Conservation (phyloP, 1,140 invertebrate genomes). For the Drosophila serrata region DNA sequence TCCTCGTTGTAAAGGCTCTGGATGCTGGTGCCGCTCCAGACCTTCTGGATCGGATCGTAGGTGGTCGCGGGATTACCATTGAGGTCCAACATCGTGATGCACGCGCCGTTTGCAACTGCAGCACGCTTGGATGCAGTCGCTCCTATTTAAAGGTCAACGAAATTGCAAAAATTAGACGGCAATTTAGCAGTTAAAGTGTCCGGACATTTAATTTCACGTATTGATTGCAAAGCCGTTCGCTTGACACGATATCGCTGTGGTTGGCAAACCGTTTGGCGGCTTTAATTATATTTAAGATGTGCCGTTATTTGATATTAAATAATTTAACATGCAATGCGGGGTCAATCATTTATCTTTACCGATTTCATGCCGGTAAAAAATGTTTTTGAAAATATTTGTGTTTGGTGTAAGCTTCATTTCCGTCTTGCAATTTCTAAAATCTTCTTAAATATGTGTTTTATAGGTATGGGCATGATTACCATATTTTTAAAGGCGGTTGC, state of each 20-base stretch:
- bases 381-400: not conserved
- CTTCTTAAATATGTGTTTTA: too few relatives aligned
- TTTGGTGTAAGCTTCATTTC: not conserved
- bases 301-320: constrained; percentile 14
- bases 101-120: constrained; percentile 52
- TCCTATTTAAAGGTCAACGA: constrained; percentile 61
- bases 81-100: constrained; percentile 52
- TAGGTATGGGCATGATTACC: too few relatives aligned
- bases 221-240: constrained; percentile 33
- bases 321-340: not conserved
- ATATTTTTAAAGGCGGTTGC: too few relatives aligned
- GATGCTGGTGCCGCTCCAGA: constrained; percentile 56
- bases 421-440: not conserved
- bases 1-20: constrained; percentile 66
- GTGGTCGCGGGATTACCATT: constrained; percentile 51
- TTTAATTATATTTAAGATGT: constrained; percentile 11
- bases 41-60: constrained; percentile 42
- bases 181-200: constrained; percentile 58
- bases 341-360: not conserved
- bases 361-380: not conserved
- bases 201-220: constrained; percentile 45
- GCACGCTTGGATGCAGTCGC: not conserved
- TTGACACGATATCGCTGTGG: constrained; percentile 32
- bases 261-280: constrained; percentile 17
- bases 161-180: constrained; percentile 49